Evolutionary conservation across 2,888 invertebrate genomes (phyloP), one percentile per base, ranked within the genome.

Genomic region (Crocallis elinguaria): DNA sequence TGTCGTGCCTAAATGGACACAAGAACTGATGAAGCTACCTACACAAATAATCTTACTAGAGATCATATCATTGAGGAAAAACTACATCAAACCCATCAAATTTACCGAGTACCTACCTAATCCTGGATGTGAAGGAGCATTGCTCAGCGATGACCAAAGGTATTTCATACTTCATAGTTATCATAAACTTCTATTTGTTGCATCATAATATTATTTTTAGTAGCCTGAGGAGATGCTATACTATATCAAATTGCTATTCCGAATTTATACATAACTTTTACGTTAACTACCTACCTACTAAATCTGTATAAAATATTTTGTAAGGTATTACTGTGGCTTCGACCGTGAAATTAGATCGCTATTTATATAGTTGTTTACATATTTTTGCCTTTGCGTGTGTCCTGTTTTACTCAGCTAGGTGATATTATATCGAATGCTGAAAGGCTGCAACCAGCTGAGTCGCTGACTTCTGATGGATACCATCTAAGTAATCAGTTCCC

Each of bases 341-440:
- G 12, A 23, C n/a, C 23, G 43, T 43, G 35, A 36, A 41, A 19
- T 38, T 42, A 42, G 38, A 49, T 49, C 17, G 39, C 51, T 46
- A n/a, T 39, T 29, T n/a, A n/a, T n/a, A n/a, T 45, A 12, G 11
- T 17, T 16, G 16, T 29, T 32, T 48, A 49, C 37, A 38, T 29
- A 21, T 44, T 43, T 50, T 51, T 58, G 44, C 38, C 45, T 54
- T 59, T 53, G 54, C 48, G 58, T 60, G 58, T 60, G 59, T 60
- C 57, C 52, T 65, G 57, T 65, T 54, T 54, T 62, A 56, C 53
- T 62, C 62, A 65, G 60, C 57, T 65, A 57, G 50, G 44, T 58
- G 46, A 36, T 46, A 27, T 23, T 29, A 23, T 12, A 9, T 23
- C 7, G 25, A 33, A 9, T 29, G 32, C 27, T 55, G 21, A 12